phyloP scores from a whole-genome alignment of 1,140 invertebrate genomes.

The Leptinotarsa texana region DNA sequence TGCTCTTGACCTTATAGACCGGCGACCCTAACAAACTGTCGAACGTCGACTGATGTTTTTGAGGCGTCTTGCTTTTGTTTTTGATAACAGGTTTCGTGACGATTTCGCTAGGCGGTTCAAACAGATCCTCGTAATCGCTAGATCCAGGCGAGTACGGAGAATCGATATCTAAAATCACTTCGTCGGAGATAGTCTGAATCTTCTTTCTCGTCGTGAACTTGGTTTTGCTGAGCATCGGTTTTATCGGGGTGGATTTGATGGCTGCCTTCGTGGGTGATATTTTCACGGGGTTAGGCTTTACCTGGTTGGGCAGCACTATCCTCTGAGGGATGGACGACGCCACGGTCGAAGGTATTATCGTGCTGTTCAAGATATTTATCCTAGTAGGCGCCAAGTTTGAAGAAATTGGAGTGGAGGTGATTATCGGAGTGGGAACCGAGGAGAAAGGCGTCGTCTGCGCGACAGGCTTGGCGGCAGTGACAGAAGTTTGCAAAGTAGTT shows the following conservation, averaged over 20 bases:
- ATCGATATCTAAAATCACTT: conserved; percentile 73
- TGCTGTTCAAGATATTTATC: conserved; percentile 53
- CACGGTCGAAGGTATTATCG: conserved; percentile 44
- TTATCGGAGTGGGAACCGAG: conserved; percentile 46
- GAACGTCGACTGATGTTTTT: conserved; percentile 60
- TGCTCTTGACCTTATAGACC: conserved; percentile 51
- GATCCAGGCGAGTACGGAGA: conserved; percentile 86
- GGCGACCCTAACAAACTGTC: conserved; percentile 63
- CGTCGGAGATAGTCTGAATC: conserved; percentile 43
- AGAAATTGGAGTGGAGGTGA: conserved; percentile 52
- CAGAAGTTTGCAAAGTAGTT: conserved; percentile 13
- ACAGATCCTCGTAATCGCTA: conserved; percentile 81
- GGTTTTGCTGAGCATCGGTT: conserved; percentile 57
- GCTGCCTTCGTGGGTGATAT: conserved; percentile 57
- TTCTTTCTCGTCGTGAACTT: conserved; percentile 48
- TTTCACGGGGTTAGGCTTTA: conserved; percentile 56
- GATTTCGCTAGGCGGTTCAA: conserved; percentile 74
- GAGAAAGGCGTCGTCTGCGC: conserved; percentile 48
- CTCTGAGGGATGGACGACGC: conserved; percentile 53
- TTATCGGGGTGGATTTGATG: conserved; percentile 61
- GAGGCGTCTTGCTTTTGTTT: conserved; percentile 45
- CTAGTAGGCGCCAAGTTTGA: conserved; percentile 50
- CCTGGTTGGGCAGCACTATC: conserved; percentile 55
- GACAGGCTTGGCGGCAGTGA: conserved; percentile 54
- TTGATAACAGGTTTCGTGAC: conserved; percentile 50